These are phyloP conservation scores for Bhutanitis thaidina DNA, from an alignment of 2,888 invertebrate species.

Conservation along the genomic window DNA sequence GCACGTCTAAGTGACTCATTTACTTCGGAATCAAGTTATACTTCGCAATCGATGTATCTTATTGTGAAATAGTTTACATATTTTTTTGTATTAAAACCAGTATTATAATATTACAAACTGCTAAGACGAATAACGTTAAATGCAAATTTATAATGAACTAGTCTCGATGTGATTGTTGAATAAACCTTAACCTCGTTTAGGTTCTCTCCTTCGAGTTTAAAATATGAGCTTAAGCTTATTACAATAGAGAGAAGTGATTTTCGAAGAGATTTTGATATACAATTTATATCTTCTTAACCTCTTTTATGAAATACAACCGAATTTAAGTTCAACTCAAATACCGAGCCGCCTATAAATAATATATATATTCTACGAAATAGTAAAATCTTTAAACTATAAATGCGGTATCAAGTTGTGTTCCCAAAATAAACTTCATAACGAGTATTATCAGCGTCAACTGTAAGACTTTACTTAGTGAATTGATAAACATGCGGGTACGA, in stretches of 20 bases:
- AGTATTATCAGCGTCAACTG: conserved; percentile 31
- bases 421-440: conserved; percentile 31
- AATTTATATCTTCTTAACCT: no score
- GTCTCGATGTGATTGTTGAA: conserved; percentile 19
- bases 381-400: conserved; percentile 11
- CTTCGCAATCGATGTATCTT: conserved; percentile 3
- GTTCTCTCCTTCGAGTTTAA: conserved; percentile 20
- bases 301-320: no score
- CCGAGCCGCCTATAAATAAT: no score
- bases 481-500: conserved; percentile 45
- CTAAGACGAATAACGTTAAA: conserved; percentile 9
- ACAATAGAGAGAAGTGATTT: no score
- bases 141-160: conserved; percentile 18
- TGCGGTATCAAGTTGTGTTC: conserved; percentile 22
- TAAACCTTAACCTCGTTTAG: conserved; percentile 21
- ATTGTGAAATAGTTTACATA: conserved; percentile 18
- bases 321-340: no score
- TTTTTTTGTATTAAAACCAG: conserved; percentile 10
- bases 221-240: conserved; percentile 17
- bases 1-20: background rate
- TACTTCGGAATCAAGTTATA: background rate
- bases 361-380: background rate
- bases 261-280: no score
- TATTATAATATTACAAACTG: conserved; percentile 12
- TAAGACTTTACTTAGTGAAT: conserved; percentile 41